Evolutionary conservation across 2,888 invertebrate species (phyloP), one percentile per base, ranked within the genome.

Genomic region (Drosophila dives): DNA sequence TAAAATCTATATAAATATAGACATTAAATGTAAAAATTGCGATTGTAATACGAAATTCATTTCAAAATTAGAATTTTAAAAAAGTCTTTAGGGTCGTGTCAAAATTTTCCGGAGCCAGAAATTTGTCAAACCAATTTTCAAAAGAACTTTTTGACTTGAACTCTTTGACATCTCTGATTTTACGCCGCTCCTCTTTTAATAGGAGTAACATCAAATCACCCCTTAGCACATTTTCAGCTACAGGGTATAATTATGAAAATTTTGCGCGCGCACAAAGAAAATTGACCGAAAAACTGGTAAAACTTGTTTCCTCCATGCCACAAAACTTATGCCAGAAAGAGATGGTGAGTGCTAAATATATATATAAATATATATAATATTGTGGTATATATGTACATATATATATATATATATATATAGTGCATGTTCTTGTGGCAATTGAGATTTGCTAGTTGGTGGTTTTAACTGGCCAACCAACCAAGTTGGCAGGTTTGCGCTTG

Each of bases 271-370:
- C 66, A 68, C 72, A 66, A 72, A 69, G 71, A 83, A 80, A 85
- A 89, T 87, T 80, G 68, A 72, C 53, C 67, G 75, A 80, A 83
- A 82, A 81, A 83, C 89, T 83, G 81, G 91, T 82, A 85, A 86
- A 89, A 91, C 91, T 81, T 73, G 91, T 91, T 91, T 74, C 26
- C 38, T 55, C 42, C 6, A 51, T 45, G 36, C 60, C 60, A 58
- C 65, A 53, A 76, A 65, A 69, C 65, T 50, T 38, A 58, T 36
- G 72, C 69, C 64, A 77, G 76, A 87, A 75, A 86, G 89, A 89
- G 85, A 89, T 53, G 78, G 72, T 42, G 54, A 45, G 7, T 45
- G 45, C 12, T 45, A 12, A 54, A 50, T 50, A 23, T 48, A 29
- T 33, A 23, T 53, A 36, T 32, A 3, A 42, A 23, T 53, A 33